Evolutionary conservation across 1,140 invertebrate species (phyloP), one percentile per base, ranked within the genome.

Genomic region (Acromyrmex heyeri): DNA sequence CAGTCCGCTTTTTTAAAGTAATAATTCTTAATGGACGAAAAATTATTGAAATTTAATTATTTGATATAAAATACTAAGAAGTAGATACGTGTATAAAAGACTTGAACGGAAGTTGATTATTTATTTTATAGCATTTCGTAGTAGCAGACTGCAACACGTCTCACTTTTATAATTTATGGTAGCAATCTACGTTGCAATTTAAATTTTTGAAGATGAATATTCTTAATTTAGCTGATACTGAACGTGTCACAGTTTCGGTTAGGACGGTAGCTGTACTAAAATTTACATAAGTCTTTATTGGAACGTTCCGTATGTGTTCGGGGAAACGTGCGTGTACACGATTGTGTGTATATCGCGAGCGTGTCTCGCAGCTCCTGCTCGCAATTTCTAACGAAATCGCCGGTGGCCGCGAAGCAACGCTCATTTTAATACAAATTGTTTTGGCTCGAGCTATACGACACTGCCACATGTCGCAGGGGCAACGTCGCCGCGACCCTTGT

Each of bases 391-490:
- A 48, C 50, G 53, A 85, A 90, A 87, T 87, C 73, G 67, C 21
- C 69, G 44, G 72, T n/a, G 81, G 55, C 12, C 81, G 83, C 75
- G 72, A 86, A 87, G 69, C 79, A 76, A 69, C 27, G 72, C 88
- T 93, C 89, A 92, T 94, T 93, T 94, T 90, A 92, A 94, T 93
- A 93, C 89, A 93, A 93, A 93, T 94, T 91, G 92, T 93, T 88
- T 69, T 82, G 69, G 64, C 24, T 77, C 44, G 53, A 70, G 64
- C 57, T 91, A 87, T 89, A 88, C 55, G 86, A 90, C 38, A 83
- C 21, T 67, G 75, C 92, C 92, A 92, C 89, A 90, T 93, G 92
- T 93, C 91, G 92, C 86, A 85, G 72, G 59, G 62, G 67, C 65
- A 72, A 85, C 90, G 85, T 82, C 57, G 83, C 50, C 61, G 75